Evolutionary conservation across 2,797 vertebrate species (phyloP).

Genomic region (Sebastes melanostomus): DNA sequence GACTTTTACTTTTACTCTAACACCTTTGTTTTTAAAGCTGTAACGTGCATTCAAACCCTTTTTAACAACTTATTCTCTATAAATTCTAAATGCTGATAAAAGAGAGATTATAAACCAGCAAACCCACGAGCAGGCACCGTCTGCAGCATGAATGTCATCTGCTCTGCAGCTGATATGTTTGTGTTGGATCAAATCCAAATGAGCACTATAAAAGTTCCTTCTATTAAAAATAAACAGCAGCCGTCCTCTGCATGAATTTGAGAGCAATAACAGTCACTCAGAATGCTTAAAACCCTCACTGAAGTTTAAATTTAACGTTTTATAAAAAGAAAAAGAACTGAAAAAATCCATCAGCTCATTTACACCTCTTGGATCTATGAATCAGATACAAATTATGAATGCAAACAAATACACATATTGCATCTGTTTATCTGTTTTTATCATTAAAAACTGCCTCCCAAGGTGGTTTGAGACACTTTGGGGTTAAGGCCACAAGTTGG

Average conservation of each 20-base stretch:
- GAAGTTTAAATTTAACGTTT: background rate
- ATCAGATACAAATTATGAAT: background rate
- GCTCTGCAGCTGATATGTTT: slow-evolving; percentile 60
- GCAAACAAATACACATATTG: background rate
- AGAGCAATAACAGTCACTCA: background rate
- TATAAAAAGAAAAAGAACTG: background rate
- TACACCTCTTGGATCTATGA: background rate
- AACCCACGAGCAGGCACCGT: slow-evolving; percentile 6
- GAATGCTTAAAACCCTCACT: background rate
- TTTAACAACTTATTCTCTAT: background rate
- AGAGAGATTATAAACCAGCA: background rate
- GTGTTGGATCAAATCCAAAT: slow-evolving; percentile 54
- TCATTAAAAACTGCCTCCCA: slow-evolving; percentile 3
- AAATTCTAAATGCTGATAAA: background rate
- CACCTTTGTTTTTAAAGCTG: background rate
- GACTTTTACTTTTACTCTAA: background rate
- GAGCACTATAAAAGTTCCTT: slow-evolving; percentile 35
- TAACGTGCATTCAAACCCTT: background rate
- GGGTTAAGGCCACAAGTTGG: slow-evolving; percentile 32
- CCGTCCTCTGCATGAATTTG: slow-evolving; percentile 1
- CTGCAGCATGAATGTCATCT: slow-evolving; percentile 42
- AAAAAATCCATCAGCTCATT: background rate
- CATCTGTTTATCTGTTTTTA: slow-evolving; percentile 8
- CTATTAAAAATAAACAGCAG: slow-evolving; percentile 41
- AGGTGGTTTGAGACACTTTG: slow-evolving; percentile 39